Conservation (phyloP, 53 echinoderm and acorn worm genomes). For the Henricia sp. region DNA sequence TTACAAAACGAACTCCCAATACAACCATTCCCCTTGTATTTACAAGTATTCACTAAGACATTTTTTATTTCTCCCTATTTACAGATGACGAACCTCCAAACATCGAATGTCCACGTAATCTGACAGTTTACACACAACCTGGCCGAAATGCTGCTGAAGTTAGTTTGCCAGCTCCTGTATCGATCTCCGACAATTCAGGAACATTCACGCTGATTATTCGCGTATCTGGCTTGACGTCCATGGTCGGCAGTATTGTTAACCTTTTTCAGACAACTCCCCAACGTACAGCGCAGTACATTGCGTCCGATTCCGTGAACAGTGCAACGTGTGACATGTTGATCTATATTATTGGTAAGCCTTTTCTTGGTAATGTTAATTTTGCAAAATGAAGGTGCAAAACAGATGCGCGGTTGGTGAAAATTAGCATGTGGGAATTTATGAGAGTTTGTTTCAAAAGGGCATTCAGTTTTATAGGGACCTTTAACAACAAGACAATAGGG, state of each 20-base stretch:
- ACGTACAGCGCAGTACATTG: constrained; percentile 24
- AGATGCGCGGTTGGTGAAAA: neutral
- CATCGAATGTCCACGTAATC: constrained; percentile 6
- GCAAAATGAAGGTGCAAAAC: neutral
- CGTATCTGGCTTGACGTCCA: neutral
- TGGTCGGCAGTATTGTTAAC: neutral
- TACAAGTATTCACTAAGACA: too few relatives aligned
- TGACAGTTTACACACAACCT: neutral
- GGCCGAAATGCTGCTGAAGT: neutral
- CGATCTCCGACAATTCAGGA: constrained; percentile 17
- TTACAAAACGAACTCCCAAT: too few relatives aligned
- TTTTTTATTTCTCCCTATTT: neutral
- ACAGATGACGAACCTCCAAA: constrained; percentile 31
- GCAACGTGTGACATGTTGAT: neutral
- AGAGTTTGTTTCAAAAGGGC: neutral
- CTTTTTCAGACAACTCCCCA: neutral
- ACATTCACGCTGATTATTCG: neutral
- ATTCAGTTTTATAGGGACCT: neutral
- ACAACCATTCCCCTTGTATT: too few relatives aligned
- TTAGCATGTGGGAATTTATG: neutral
- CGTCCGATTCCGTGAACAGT: neutral
- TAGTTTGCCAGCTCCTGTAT: neutral
- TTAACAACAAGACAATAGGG: neutral
- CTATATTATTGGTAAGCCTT: neutral
- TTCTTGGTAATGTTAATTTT: neutral